Conservation (phyloP, 2,113 vertebrate species). For the Eptesicus fuscus region DNA sequence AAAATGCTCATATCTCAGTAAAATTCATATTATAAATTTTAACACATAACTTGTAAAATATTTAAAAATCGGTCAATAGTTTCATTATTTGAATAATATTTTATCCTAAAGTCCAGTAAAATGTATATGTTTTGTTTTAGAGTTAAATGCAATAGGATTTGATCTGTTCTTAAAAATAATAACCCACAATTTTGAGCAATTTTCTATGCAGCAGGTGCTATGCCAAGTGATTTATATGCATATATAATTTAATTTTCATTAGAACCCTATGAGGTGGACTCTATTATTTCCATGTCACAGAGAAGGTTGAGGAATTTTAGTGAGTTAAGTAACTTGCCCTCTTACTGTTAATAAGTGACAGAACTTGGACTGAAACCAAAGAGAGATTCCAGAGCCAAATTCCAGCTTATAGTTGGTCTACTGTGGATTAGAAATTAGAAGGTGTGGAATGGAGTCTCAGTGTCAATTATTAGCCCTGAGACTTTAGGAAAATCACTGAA, state of each 20-base stretch:
- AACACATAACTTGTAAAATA: background rate
- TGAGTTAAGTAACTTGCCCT: conserved; percentile 44
- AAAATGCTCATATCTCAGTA: background rate
- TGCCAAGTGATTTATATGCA: conserved; percentile 24
- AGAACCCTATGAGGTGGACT: background rate
- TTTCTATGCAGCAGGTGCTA: conserved; percentile 4
- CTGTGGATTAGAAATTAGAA: conserved; percentile 12
- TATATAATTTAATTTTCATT: conserved; percentile 58
- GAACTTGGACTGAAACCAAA: conserved; percentile 45
- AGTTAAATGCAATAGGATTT: conserved; percentile 20
- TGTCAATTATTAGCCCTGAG: conserved; percentile 20
- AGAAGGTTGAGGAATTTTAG: conserved; percentile 17
- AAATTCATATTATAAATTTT: background rate
- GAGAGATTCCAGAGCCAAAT: conserved; percentile 28
- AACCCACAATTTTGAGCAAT: conserved; percentile 19
- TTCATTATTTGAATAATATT: background rate
- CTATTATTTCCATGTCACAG: conserved; percentile 27
- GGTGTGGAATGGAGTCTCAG: background rate
- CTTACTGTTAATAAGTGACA: conserved; percentile 58
- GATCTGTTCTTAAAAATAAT: conserved; percentile 35
- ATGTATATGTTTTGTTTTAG: conserved; percentile 28
- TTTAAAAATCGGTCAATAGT: background rate
- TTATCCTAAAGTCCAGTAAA: conserved; percentile 18
- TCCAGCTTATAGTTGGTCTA: conserved; percentile 13
- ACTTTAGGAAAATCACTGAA: conserved; percentile 9